Percentiles rank a stretch among this genome's conserved stretches.
phyloP scores from a whole-genome alignment of 2,113 vertebrate species.

The Dendropsophus ebraccatus region DNA sequence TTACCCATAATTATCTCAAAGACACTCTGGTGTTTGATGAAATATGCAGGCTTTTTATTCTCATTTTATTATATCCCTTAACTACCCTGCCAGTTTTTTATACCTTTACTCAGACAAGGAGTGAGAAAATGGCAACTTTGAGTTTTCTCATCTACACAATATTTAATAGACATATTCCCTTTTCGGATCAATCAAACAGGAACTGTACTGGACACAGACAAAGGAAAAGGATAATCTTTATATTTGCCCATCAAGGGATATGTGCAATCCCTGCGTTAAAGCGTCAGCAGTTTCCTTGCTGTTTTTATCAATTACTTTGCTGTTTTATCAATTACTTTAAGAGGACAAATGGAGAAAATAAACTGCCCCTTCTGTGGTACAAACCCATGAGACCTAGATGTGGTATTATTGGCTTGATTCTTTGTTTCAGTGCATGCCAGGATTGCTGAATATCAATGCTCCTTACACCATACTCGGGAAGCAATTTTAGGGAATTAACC shows the following conservation, averaged over 20 bases:
- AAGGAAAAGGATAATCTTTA: constrained; percentile 14
- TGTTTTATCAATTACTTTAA: no score
- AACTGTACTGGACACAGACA: background rate
- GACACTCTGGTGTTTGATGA: constrained; percentile 49
- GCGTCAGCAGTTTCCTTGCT: no score
- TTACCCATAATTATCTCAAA: constrained; percentile 46
- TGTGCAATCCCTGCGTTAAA: no score
- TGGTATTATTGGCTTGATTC: no score
- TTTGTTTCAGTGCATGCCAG: no score
- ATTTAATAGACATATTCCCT: constrained; percentile 21
- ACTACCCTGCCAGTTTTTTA: constrained; percentile 17
- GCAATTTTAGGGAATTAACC: no score
- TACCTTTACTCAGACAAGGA: background rate
- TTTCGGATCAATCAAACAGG: constrained; percentile 44
- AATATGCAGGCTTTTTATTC: constrained; percentile 36
- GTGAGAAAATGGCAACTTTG: background rate
- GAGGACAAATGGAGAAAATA: no score
- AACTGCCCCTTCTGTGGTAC: no score
- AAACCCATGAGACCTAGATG: no score
- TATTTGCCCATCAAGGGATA: background rate
- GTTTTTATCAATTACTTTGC: no score
- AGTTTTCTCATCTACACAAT: background rate
- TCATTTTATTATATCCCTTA: background rate
- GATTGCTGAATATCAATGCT: no score
- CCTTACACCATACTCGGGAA: no score